Evolutionary conservation across 35 echinoderm and acorn worm genomes (phyloP).

Genomic region (Apostichopus californicus): DNA sequence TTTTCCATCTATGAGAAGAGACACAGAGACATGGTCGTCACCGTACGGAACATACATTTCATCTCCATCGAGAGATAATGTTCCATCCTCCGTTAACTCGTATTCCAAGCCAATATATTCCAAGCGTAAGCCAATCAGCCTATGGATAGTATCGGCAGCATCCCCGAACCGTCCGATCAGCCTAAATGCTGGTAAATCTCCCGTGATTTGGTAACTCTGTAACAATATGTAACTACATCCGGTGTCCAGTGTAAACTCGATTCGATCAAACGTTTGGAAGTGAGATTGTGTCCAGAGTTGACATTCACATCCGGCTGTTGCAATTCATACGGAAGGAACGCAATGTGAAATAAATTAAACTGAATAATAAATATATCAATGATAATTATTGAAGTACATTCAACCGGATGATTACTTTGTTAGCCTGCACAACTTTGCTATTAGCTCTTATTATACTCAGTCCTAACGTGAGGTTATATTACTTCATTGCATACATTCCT

Average conservation of each 20-base stretch:
- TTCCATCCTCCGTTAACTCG: neutral
- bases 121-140: neutral
- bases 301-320: conserved; percentile 2
- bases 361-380: too few species aligned
- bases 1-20: neutral
- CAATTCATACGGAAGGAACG: too few species aligned
- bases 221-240: conserved; percentile 23
- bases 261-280: conserved; percentile 19
- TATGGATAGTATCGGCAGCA: neutral
- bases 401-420: too few species aligned
- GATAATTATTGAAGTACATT: too few species aligned
- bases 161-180: neutral
- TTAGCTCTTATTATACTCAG: too few species aligned
- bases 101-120: neutral
- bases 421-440: too few species aligned
- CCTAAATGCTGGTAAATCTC: neutral
- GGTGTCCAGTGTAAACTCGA: neutral
- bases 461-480: too few species aligned
- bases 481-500: too few species aligned
- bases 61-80: neutral
- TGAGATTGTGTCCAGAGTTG: conserved; percentile 6
- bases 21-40: conserved; percentile 3
- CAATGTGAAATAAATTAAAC: too few species aligned
- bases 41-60: neutral
- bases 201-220: neutral